A percentile compares a stretch with the other conserved stretches of the same genome.
Conservation (phyloP, 2,888 invertebrate genomes). For the Nomada goodeniana region DNA sequence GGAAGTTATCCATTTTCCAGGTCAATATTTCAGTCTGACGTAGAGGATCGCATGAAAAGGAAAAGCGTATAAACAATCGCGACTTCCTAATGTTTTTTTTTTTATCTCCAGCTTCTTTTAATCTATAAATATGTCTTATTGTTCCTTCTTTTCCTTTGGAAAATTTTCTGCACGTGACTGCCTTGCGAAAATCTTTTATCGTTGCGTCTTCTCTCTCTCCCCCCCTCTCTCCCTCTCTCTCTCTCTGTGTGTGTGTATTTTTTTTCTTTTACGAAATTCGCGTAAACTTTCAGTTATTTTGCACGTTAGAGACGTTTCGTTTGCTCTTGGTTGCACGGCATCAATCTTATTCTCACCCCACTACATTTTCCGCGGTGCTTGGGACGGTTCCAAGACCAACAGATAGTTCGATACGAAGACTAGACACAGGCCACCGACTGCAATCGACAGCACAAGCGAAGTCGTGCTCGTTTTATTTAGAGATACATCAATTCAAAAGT, state of each 20-base stretch:
- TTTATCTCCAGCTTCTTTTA: background rate
- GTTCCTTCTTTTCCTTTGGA: background rate
- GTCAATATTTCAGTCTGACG: conserved; percentile 41
- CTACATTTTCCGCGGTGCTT: conserved; percentile 49
- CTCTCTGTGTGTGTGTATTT: no score
- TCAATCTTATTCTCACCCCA: conserved; percentile 55
- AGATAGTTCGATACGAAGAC: conserved; percentile 62
- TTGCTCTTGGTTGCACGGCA: conserved; percentile 23
- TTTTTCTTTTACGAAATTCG: background rate
- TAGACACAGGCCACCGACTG: conserved; percentile 55
- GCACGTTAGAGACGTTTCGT: conserved; percentile 15
- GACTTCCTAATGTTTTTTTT: background rate
- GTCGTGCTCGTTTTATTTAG: conserved; percentile 62
- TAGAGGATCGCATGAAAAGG: background rate
- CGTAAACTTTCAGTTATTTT: conserved; percentile 3
- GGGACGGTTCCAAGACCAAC: conserved; percentile 57
- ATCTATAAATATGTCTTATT: background rate
- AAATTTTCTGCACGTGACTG: no score
- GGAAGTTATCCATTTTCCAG: conserved; percentile 58
- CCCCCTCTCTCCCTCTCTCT: no score
- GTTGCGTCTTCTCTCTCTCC: no score
- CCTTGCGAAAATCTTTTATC: no score
- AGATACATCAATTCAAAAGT: conserved; percentile 58
- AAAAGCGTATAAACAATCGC: background rate
- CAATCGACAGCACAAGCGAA: conserved; percentile 50